phyloP scores from a whole-genome alignment of 1,140 invertebrate species.

The Bombus confusus region DNA sequence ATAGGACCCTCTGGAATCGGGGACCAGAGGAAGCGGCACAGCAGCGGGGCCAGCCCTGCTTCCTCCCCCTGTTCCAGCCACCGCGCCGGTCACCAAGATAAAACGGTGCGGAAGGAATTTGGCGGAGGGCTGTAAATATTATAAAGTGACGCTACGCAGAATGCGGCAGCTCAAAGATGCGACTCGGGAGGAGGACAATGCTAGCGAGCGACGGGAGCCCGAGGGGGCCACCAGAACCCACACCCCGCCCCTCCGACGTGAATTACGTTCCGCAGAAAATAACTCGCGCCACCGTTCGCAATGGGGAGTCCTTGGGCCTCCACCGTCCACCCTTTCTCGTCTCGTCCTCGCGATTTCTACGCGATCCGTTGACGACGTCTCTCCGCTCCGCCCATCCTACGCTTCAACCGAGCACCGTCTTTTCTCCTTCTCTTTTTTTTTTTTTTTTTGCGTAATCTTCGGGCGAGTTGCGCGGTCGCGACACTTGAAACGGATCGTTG shows the following conservation, averaged over 20 bases:
- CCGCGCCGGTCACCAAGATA: constrained; percentile 59
- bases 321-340: neutral
- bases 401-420: no score
- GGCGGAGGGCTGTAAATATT: constrained; percentile 78
- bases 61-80: constrained; percentile 12
- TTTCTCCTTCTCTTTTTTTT: accelerated
- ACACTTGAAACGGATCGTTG: no score
- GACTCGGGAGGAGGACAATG: constrained; percentile 57
- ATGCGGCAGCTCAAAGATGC: constrained; percentile 73
- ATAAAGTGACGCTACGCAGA: constrained; percentile 76
- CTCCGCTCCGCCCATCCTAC: no score
- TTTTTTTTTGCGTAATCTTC: no score
- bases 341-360: neutral
- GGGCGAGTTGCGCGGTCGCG: no score
- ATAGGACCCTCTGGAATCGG: neutral
- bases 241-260: constrained; percentile 35
- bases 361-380: no score
- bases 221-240: neutral
- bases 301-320: constrained; percentile 57
- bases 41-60: constrained; percentile 16
- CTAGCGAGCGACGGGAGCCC: constrained; percentile 41
- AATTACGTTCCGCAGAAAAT: constrained; percentile 72
- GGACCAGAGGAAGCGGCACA: neutral
- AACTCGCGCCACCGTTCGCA: constrained; percentile 71
- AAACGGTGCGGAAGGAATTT: constrained; percentile 77